These are phyloP conservation scores for Nemotelus nigrinus DNA, from an alignment of 2,888 invertebrate genomes.

Conservation along the genomic window DNA sequence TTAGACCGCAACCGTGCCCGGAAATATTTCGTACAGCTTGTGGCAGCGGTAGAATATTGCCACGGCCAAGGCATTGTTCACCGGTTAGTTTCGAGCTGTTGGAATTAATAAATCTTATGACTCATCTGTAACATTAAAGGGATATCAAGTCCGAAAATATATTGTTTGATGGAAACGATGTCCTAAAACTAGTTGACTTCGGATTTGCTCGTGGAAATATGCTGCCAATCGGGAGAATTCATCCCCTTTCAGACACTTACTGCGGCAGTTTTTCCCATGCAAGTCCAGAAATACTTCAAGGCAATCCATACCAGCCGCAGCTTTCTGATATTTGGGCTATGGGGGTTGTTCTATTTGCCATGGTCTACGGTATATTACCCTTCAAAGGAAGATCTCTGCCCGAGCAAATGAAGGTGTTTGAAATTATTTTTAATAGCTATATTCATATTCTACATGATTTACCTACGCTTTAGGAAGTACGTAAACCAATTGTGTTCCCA, in stretches of 20 bases:
- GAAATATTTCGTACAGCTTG: slow-evolving; percentile 55
- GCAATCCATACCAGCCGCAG: slow-evolving; percentile 82
- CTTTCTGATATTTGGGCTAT: slow-evolving; percentile 88
- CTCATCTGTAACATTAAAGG: slow-evolving; percentile 61
- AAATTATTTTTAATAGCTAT: no score
- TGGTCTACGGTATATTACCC: slow-evolving; percentile 81
- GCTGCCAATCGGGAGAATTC: slow-evolving; percentile 73
- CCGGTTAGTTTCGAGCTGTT: slow-evolving; percentile 55
- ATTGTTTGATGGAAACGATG: slow-evolving; percentile 75
- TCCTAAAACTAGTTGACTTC: slow-evolving; percentile 83
- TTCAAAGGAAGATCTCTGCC: slow-evolving; percentile 72
- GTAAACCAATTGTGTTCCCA: no score
- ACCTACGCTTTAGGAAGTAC: no score
- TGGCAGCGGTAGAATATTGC: no score
- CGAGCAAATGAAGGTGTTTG: no score
- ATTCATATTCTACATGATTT: no score
- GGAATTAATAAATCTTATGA: no score
- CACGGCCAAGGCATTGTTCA: no score
- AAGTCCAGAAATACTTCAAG: slow-evolving; percentile 83
- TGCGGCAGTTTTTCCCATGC: slow-evolving; percentile 93
- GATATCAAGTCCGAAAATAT: slow-evolving; percentile 88
- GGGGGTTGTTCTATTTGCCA: slow-evolving; percentile 87
- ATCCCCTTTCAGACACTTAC: slow-evolving; percentile 80
- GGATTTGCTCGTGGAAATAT: slow-evolving; percentile 82
- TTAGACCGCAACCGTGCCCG: slow-evolving; percentile 76